These are phyloP conservation scores for Apteryx mantelli DNA, from an alignment of 2,113 vertebrate genomes.

Conservation along the genomic window DNA sequence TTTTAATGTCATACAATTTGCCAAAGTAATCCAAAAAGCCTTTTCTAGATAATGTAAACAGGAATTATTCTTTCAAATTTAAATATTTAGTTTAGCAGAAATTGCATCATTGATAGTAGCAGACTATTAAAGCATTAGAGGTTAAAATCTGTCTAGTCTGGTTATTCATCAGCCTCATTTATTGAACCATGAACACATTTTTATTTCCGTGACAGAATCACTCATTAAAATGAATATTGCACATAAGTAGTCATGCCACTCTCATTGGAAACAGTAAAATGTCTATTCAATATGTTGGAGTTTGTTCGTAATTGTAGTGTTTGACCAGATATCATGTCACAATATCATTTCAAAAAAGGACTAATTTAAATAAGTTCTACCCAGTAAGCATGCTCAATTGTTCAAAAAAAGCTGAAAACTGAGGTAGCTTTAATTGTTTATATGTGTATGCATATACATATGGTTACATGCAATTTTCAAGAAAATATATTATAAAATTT, in stretches of 20 bases:
- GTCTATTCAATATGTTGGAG: neutral
- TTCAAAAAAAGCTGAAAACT: neutral
- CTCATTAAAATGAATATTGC: slow-evolving; percentile 21
- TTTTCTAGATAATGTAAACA: slow-evolving; percentile 23
- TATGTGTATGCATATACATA: neutral
- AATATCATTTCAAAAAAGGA: neutral
- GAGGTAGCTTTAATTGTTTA: neutral
- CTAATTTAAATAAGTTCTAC: neutral
- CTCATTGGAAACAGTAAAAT: neutral
- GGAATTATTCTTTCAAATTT: slow-evolving; percentile 4
- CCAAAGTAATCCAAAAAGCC: neutral
- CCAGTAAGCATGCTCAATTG: neutral
- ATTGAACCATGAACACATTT: slow-evolving; percentile 34
- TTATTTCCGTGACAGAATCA: slow-evolving; percentile 33
- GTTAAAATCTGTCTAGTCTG: slow-evolving; percentile 45
- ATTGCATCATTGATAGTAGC: neutral
- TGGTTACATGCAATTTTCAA: neutral
- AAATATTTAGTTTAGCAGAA: slow-evolving; percentile 44
- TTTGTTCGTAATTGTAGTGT: neutral
- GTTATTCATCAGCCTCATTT: slow-evolving; percentile 31
- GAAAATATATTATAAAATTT: neutral
- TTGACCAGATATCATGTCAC: neutral
- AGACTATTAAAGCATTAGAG: slow-evolving; percentile 44
- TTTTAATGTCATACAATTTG: neutral
- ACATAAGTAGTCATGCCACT: neutral